Base-by-base conservation (phyloP, 1,140 invertebrate species). In the Campodea augens region DNA sequence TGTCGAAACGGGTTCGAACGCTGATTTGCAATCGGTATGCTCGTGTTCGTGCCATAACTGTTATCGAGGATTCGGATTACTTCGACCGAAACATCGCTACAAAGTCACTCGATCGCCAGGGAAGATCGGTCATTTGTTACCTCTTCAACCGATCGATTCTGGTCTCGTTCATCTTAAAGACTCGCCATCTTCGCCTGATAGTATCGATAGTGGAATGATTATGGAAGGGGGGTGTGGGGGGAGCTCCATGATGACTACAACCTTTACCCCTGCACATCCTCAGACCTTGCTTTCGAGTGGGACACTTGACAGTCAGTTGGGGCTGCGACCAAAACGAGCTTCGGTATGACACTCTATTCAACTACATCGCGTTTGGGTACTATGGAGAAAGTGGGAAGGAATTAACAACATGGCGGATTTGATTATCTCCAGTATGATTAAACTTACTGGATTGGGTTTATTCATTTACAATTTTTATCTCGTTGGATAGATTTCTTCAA, bases 31-130 rank as follows among this genome's bases (percentile, higher is more conserved):
- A 27, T 85, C 81, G 29, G 81, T 86, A 46, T 88, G 82, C 64
- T 81, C 77, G 46, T 87, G 82, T 62, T 78, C 74, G 44, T 88
- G 84, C 62, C 77, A 78, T 53, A 74, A 74, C 50, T 74, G 73
- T 57, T 71, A 69, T 55, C 71, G 41, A 23, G 32, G 18, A 38
- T 29, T 12, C 12, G 43, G 3, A 20, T 44, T 42, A 23, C 15
- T 13, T 42, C 20, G 27, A 4, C 20, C 32, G 13, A 32, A 38
- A 15, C 59, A 57, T 42, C 50, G 78, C 47, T 81, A 77, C 58
- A 75, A 74, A 43, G 68, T 78, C 32, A 68, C 76, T 37, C 68
- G 77, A 52, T 79, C 77, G 44, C 75, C 78, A 36, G 75, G 74
- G 19, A 78, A 79, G 60, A 77, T 79, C 40, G 67, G 74, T 23